Base-by-base conservation (phyloP, 2,888 invertebrate genomes). In the Tenthredo notha region DNA sequence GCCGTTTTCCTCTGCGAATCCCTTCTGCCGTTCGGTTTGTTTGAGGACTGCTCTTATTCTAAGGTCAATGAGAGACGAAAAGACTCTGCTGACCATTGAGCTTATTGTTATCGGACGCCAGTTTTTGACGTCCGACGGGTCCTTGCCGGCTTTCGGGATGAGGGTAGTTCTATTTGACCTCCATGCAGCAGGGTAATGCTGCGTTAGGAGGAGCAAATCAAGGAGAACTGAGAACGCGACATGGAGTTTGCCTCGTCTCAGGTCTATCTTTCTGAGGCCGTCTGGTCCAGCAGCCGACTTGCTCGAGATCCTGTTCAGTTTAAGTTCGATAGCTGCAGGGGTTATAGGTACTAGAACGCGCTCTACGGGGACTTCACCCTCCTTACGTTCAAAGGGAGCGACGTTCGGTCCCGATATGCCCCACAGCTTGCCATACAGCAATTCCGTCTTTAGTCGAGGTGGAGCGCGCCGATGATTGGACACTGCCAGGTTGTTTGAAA, bases 61-160 rank as follows among this genome's bases (percentile, higher is more conserved):
- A 9, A 9, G 10, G 15, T 85, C 86, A 7, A 86, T 9, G 5
- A 86, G 10, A 1, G 70, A 65, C 1, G 84, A 61, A 12, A 37
- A 84, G 0, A 85, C 10, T 5, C 85, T 18, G 33, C 58, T 75
- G 10, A 72, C 6, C 18, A 84, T 12, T 5, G 47, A 84, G 43
- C 85, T 70, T 43, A 85, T 85, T 0, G 85, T 85, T 2, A 85
- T 74, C 12, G 85, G 85, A 18, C 85, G 58, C 84, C 85, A 85
- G 10, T 61, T 61, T 12, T 47, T 70, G 15, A 84, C 65, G 9
- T 84, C 37, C 15, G 75, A n/a, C 2, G 15, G 18, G 33, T 75
- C 85, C 43, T 84, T 84, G 0, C 54, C 33, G 18, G 40, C n/a
- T 72, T 85, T 85, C 10, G 84, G 84, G 47, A 85, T 84, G 1